phyloP scores from a whole-genome alignment of 2,113 vertebrate genomes.

The Protobothrops flavoviridis region DNA sequence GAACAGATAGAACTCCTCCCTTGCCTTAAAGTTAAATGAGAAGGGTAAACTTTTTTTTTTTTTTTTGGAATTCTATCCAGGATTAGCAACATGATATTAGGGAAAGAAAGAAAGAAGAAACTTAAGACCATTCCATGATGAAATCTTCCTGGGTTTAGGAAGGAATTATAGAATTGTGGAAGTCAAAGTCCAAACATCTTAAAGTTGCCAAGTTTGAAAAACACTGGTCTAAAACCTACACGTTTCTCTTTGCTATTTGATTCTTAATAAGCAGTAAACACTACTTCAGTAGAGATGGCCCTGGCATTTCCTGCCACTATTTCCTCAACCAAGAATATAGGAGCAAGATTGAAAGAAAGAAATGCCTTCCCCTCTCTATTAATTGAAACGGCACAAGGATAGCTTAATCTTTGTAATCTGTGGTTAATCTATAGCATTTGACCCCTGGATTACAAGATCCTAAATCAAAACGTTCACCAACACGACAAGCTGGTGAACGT shows the following conservation, averaged over 20 bases:
- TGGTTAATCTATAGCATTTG: background rate
- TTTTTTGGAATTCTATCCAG: background rate
- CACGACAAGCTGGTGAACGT: background rate
- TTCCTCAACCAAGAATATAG: background rate
- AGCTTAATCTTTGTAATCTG: background rate
- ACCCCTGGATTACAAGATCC: background rate
- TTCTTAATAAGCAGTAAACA: background rate
- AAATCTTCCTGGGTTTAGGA: background rate
- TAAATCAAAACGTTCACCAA: background rate
- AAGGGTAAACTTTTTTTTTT: no score
- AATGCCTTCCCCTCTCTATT: background rate
- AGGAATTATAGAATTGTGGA: background rate
- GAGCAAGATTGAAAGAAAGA: background rate
- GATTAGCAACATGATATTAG: background rate
- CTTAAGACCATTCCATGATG: background rate
- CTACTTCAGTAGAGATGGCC: background rate
- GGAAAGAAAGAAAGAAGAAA: background rate
- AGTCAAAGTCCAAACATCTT: background rate
- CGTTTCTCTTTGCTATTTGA: background rate
- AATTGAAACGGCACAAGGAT: background rate
- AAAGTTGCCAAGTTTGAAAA: background rate
- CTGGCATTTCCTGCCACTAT: background rate
- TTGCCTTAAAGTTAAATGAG: background rate
- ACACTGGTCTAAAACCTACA: background rate
- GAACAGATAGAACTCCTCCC: background rate